Conservation (phyloP, 2,888 invertebrate species). For the Tortrix viridana region DNA sequence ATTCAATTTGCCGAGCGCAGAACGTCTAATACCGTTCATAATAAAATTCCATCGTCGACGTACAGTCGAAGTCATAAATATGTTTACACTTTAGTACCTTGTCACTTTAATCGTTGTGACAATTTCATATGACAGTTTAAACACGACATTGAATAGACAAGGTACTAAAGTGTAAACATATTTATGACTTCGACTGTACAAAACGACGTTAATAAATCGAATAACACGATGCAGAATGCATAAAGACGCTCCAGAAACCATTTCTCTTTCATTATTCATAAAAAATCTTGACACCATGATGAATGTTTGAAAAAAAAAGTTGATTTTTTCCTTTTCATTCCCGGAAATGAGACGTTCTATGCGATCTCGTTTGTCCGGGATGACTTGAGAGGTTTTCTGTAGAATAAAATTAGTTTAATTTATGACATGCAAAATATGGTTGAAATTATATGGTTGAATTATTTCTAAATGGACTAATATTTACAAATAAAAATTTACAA, state of each 20-base stretch:
- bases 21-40: neutral
- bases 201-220: constrained; percentile 10
- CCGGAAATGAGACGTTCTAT: constrained; percentile 29
- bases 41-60: neutral
- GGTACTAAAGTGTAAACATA: no score
- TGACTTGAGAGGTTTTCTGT: constrained; percentile 11
- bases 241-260: constrained; percentile 4
- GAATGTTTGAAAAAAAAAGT: constrained; percentile 22
- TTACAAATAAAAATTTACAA: no score
- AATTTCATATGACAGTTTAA: no score
- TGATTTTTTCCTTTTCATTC: constrained; percentile 2
- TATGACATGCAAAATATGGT: no score
- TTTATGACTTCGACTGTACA: no score
- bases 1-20: neutral
- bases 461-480: no score
- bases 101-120: no score
- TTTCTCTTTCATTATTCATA: constrained; percentile 23
- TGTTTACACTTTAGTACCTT: no score
- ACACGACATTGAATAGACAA: no score
- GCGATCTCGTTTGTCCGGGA: constrained; percentile 12
- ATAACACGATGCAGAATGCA: constrained; percentile 15
- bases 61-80: no score
- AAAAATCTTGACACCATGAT: constrained; percentile 29
- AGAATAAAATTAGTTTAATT: neutral
- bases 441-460: no score